Base-by-base conservation (phyloP, 37 sponge, comb jelly and placozoan species). In the Hormiphora californensis region DNA sequence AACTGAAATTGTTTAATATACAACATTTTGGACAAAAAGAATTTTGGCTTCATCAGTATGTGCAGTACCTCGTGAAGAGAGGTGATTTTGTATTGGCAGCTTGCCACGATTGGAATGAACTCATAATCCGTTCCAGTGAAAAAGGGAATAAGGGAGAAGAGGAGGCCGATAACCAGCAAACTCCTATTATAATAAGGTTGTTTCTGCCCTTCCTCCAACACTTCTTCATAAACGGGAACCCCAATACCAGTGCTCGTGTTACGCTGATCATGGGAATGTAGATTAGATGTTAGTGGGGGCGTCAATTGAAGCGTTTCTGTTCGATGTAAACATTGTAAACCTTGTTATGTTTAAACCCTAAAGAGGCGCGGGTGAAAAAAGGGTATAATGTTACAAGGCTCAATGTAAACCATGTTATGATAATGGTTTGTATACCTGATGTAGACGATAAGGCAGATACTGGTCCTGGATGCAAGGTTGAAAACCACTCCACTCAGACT, bases 221-320 rank as follows among this genome's bases (percentile, higher is more conserved):
- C 23, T 57, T 57, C 61, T 57, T 57, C 61, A 57, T 57, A 30
- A 57, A 57, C n/a, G 61, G 61, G 23, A 57, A 57, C 5, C 61
- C 61, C 61, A 57, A 28, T 4, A 57, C 61, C 7, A 57, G 61
- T 5, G 61, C 61, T 57, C 61, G 61, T 5, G 61, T 57, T 30
- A 57, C 61, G 27, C 61, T 57, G 61, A 5, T 5, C n/a, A n/a
- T n/a, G n/a, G n/a, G n/a, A n/a, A n/a, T n/a, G n/a, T n/a, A n/a
- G n/a, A n/a, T n/a, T n/a, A n/a, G n/a, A n/a, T n/a, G n/a, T n/a
- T n/a, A n/a, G n/a, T n/a, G n/a, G n/a, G n/a, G n/a, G n/a, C n/a
- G n/a, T n/a, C n/a, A n/a, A n/a, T n/a, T n/a, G n/a, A n/a, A n/a
- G n/a, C n/a, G n/a, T n/a, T n/a, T n/a, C n/a, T n/a, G n/a, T n/a